A percentile compares a stretch with the other conserved stretches of the same genome.
Evolutionary conservation across 2,888 invertebrate genomes (phyloP).

Genomic region (Tenthredo distinguenda): DNA sequence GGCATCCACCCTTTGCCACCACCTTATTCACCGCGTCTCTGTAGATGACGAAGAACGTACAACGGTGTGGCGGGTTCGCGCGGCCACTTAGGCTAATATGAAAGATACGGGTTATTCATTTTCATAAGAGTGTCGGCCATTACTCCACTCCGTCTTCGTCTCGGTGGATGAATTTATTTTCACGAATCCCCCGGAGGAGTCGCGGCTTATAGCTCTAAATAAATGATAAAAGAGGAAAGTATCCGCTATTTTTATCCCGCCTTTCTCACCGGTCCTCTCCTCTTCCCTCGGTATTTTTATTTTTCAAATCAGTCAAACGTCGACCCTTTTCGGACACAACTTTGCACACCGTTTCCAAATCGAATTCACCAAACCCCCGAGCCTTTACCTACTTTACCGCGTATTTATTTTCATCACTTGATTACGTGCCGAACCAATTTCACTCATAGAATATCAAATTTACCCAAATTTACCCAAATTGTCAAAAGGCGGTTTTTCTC

Average conservation of each 20-base stretch:
- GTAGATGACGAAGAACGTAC: conserved; percentile 64
- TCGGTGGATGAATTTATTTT: conserved; percentile 37
- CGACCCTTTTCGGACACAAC: not conserved
- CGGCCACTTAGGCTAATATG: conserved; percentile 51
- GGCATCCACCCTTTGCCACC: conserved; percentile 56
- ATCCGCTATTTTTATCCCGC: not conserved
- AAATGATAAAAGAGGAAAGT: not conserved
- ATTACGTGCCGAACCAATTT: conserved; percentile 27
- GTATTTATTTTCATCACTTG: conserved; percentile 1
- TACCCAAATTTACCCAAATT: not conserved
- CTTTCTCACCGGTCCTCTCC: not conserved
- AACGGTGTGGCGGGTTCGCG: conserved; percentile 54
- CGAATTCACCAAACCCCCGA: not conserved
- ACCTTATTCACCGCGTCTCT: conserved; percentile 49
- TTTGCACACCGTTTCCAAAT: not conserved
- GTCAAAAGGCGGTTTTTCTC: not conserved
- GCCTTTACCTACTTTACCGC: not conserved
- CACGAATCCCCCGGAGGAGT: not conserved
- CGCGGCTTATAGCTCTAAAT: not conserved
- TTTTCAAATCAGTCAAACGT: not conserved
- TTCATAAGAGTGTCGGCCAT: conserved; percentile 49
- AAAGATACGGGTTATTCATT: conserved; percentile 54
- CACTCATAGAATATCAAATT: not conserved
- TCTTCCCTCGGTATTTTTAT: not conserved
- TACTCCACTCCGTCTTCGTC: conserved; percentile 15